A percentile compares a stretch with the other conserved stretches of the same genome.
Evolutionary conservation across 2,113 vertebrate species (phyloP).

Genomic region (Thomomys bottae): DNA sequence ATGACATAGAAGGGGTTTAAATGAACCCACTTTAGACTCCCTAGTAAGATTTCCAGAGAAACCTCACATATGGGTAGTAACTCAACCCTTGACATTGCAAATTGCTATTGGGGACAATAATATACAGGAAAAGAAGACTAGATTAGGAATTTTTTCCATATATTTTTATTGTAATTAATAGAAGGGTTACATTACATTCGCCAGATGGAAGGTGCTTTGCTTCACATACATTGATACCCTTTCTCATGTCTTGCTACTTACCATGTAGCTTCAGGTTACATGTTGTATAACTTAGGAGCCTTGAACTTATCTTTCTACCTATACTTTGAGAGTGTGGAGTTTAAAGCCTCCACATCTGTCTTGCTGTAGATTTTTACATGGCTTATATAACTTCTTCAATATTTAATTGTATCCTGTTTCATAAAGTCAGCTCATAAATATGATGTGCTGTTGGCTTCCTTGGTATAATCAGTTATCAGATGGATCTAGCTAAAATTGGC

Average conservation of each 20-base stretch:
- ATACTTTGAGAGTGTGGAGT: background rate
- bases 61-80: background rate
- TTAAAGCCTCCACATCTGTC: background rate
- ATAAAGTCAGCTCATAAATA: background rate
- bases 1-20: background rate
- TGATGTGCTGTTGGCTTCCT: background rate
- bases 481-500: conserved; percentile 12
- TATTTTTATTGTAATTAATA: too few species aligned
- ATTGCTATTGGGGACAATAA: background rate
- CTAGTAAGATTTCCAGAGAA: conserved; percentile 16
- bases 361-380: background rate
- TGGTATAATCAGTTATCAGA: background rate
- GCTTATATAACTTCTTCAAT: background rate
- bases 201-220: too few species aligned
- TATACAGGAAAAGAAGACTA: background rate
- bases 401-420: background rate
- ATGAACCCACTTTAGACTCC: background rate
- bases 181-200: too few species aligned
- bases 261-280: background rate
- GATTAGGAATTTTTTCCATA: background rate
- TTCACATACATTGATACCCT: too few species aligned
- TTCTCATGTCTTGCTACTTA: too few species aligned
- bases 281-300: background rate
- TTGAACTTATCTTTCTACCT: background rate
- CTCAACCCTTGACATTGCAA: background rate